Evolutionary conservation across 2,888 invertebrate species (phyloP).

Genomic region (Eurois occulta): DNA sequence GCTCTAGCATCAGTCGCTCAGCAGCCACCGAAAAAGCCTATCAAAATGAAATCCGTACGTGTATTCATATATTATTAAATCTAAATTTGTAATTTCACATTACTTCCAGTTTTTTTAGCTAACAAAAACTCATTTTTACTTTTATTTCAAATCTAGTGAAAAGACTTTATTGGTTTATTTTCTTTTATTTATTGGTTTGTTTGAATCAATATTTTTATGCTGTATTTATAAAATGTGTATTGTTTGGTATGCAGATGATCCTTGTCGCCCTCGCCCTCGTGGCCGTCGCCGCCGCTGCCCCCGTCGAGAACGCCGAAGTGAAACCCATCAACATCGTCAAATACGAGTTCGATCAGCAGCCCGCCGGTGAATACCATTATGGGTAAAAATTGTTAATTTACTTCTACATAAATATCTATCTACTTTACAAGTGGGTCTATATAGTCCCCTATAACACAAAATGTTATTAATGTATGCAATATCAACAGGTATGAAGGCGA

Average conservation of each 20-base stretch:
- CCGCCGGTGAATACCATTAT: conserved; percentile 24
- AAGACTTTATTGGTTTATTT: background rate
- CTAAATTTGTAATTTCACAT: background rate
- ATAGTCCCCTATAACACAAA: background rate
- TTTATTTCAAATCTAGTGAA: background rate
- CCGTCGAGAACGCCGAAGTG: too few relatives aligned
- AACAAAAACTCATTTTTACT: background rate
- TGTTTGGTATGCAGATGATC: conserved; percentile 45
- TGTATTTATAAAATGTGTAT: background rate
- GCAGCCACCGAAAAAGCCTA: conserved; percentile 47
- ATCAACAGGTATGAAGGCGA: conserved; percentile 83
- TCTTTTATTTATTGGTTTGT: background rate
- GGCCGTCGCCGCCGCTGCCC: conserved; percentile 54
- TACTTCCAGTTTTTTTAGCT: background rate
- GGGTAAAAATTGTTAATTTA: conserved; percentile 22
- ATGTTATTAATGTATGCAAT: conserved; percentile 1
- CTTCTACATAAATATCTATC: background rate
- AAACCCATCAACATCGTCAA: background rate
- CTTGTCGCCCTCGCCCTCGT: conserved; percentile 58
- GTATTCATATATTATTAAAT: background rate
- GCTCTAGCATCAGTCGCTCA: conserved; percentile 50
- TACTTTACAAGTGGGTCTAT: background rate
- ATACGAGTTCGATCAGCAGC: background rate
- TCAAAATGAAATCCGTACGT: conserved; percentile 65
- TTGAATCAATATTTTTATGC: background rate